Evolutionary conservation across 2,113 vertebrate species (phyloP).

Genomic region (Alces alces): DNA sequence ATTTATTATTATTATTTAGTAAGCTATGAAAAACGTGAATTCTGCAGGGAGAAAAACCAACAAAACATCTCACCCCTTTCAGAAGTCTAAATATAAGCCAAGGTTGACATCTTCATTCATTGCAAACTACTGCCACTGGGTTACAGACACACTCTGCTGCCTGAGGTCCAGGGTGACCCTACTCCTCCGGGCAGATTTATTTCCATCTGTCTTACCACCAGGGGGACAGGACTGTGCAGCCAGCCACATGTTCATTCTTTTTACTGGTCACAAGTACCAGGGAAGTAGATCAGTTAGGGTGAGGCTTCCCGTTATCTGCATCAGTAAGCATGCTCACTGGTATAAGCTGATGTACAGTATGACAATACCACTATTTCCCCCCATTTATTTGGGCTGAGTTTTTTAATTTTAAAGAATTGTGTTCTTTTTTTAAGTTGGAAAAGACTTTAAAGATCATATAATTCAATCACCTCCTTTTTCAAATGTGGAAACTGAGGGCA

Average conservation of each 20-base stretch:
- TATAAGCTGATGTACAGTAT: background rate
- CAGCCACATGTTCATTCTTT: background rate
- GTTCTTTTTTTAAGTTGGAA: background rate
- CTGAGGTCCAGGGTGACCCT: background rate
- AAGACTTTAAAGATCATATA: background rate
- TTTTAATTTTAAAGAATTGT: background rate
- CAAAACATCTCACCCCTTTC: background rate
- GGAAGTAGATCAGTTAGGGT: background rate
- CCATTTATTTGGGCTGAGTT: conserved; percentile 25
- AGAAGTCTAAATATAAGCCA: background rate
- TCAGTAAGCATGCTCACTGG: background rate
- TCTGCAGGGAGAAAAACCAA: background rate
- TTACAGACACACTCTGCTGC: background rate
- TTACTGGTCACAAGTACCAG: background rate
- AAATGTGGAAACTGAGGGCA: conserved; percentile 13
- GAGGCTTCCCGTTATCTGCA: background rate
- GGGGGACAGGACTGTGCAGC: background rate
- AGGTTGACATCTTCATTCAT: background rate
- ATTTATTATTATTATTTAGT: background rate
- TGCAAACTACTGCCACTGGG: background rate
- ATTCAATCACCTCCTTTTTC: background rate
- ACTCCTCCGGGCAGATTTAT: background rate
- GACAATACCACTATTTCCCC: background rate
- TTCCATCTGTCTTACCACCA: background rate
- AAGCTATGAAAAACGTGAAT: background rate